phyloP scores from a whole-genome alignment of 2,888 invertebrate species.

The Tenthredo distinguenda region DNA sequence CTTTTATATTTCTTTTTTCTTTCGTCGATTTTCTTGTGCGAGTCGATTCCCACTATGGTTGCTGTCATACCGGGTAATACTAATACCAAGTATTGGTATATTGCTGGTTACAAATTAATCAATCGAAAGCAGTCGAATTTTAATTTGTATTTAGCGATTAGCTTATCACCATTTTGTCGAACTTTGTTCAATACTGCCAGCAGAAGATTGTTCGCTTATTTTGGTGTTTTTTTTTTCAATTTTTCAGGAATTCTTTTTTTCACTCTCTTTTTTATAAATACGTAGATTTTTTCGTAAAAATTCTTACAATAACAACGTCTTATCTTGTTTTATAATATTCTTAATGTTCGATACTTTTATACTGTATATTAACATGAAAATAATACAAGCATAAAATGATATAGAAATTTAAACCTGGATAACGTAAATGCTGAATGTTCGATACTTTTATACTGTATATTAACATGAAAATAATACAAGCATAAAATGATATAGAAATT shows the following conservation, averaged over 20 bases:
- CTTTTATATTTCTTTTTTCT: background rate
- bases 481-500: background rate
- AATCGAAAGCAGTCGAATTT: background rate
- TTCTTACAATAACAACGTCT: background rate
- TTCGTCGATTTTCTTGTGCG: background rate
- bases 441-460: background rate
- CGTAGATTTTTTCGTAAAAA: background rate
- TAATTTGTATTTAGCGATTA: background rate
- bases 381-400: background rate
- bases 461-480: background rate
- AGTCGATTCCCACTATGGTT: background rate
- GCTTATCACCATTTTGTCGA: background rate
- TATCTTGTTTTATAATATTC: background rate
- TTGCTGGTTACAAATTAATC: background rate
- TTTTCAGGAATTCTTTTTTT: background rate
- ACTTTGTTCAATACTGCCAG: conserved; percentile 10
- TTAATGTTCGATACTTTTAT: background rate
- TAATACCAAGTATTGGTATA: background rate
- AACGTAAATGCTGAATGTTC: background rate
- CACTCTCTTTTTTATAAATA: background rate
- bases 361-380: background rate
- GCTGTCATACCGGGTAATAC: background rate
- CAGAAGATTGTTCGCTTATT: background rate
- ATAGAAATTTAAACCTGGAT: background rate
- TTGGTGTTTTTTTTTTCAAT: background rate